Conservation (phyloP, 2,888 invertebrate species). For the Eupithecia inturbata region DNA sequence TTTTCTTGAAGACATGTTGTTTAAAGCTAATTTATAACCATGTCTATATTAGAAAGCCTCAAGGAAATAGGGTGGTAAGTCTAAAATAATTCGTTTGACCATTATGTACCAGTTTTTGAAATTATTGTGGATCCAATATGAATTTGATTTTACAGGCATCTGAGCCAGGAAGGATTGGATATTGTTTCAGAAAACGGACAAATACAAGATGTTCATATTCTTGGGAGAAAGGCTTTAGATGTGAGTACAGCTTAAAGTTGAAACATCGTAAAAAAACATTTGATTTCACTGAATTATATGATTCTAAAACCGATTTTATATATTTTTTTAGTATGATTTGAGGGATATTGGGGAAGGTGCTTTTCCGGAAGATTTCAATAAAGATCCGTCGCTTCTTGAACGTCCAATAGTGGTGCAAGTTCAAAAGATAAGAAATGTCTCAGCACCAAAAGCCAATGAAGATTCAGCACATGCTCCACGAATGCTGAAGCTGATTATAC, state of each 20-base stretch:
- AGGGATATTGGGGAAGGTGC: constrained; percentile 91
- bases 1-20: constrained; percentile 69
- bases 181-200: constrained; percentile 86
- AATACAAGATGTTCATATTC: constrained; percentile 85
- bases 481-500: constrained; percentile 92
- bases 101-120: constrained; percentile 7
- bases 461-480: constrained; percentile 92
- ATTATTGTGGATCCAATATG: constrained; percentile 37
- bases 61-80: constrained; percentile 88
- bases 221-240: constrained; percentile 87
- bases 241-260: constrained; percentile 79
- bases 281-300: no score
- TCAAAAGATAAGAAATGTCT: constrained; percentile 93
- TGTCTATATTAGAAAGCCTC: constrained; percentile 86
- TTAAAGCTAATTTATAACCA: constrained; percentile 70
- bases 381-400: constrained; percentile 80
- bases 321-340: constrained; percentile 92
- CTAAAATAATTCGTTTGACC: constrained; percentile 3
- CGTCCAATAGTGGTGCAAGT: constrained; percentile 92
- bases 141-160: constrained; percentile 84
- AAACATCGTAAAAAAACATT: constrained; percentile 35
- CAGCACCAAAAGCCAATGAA: constrained; percentile 95
- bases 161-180: constrained; percentile 88
- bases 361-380: constrained; percentile 87
- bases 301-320: no score